Base-by-base conservation (phyloP, 2,888 invertebrate species). In the Ctenicera cuprea region DNA sequence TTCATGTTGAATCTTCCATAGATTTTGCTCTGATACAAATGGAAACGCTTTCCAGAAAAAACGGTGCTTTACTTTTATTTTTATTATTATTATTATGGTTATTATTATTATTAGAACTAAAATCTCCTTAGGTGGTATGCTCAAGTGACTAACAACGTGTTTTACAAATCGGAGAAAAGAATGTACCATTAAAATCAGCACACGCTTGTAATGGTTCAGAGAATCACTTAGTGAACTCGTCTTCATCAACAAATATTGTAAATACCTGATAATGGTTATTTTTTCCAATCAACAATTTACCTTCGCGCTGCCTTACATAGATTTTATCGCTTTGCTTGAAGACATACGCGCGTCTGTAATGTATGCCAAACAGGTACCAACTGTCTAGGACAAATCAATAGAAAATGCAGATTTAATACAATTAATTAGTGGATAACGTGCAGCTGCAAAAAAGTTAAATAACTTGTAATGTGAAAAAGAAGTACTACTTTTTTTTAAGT, bases 251-350 rank as follows among this genome's bases (percentile, higher is more conserved):
- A 48, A 70, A 63, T 70, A 70, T 70, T 70, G 62, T 70, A 70
- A 70, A 48, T 63, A 63, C 52, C 63, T 63, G 63, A 52, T 70
- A 70, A 63, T 69, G 69, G 30, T 52, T 43, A 70, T 63, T 52
- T 70, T 63, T 70, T 70, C 52, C 50, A 20, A 20, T 62, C 26
- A 41, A 20, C 70, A 50, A 70, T 70, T 63, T 70, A 70, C 63
- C 70, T 70, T 38, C 50, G 70, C 70, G 70, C 70, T 70, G n/a
- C 70, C 70, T 41, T 63, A 70, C 70, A 54, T 62, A 70, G 70
- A 57, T 20, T 57, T 41, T 57, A 52, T 52, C 38, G 50, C 48
- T 48, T 48, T 64, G 43, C 63, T 14, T 33, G 20, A 59, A 14
- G n/a, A 38, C 30, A 59, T 59, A 5, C 37, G 37, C 18, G 59